These are phyloP conservation scores for Luperina nickerlii DNA, from an alignment of 2,888 invertebrate species.

Conservation along the genomic window DNA sequence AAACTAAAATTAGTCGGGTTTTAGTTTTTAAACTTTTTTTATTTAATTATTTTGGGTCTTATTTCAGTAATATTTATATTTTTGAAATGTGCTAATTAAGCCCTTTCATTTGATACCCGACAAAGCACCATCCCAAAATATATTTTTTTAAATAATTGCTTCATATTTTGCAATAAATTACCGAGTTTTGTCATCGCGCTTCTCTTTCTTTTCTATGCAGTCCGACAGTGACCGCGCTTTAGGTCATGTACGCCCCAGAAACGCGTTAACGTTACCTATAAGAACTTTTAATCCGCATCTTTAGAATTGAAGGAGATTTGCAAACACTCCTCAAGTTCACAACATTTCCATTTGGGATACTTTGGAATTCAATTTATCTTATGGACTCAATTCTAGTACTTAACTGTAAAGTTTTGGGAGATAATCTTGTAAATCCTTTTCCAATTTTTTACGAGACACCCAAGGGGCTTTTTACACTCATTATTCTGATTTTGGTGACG, in stretches of 20 bases:
- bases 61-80: too few species aligned
- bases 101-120: too few species aligned
- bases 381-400: neutral
- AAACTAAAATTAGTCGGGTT: too few species aligned
- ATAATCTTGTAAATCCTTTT: constrained; percentile 16
- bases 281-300: constrained; percentile 5
- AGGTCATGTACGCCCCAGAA: neutral
- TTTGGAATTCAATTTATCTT: constrained; percentile 35
- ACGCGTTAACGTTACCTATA: neutral
- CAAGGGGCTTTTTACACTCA: neutral
- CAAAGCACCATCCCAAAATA: too few species aligned
- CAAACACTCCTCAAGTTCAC: constrained; percentile 4
- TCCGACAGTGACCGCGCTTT: too few species aligned
- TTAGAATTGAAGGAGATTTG: constrained; percentile 8
- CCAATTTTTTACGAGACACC: neutral
- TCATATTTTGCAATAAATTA: too few species aligned
- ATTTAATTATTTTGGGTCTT: too few species aligned
- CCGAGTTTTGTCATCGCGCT: too few species aligned
- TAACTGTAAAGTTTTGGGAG: neutral
- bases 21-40: too few species aligned
- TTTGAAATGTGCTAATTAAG: too few species aligned
- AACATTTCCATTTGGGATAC: constrained; percentile 16
- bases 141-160: too few species aligned
- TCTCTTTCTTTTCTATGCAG: too few species aligned
- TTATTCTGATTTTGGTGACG: neutral